Percentiles rank a stretch among this genome's conserved stretches.
Conservation (phyloP, 2,113 vertebrate genomes). For the Tinamus guttatus region DNA sequence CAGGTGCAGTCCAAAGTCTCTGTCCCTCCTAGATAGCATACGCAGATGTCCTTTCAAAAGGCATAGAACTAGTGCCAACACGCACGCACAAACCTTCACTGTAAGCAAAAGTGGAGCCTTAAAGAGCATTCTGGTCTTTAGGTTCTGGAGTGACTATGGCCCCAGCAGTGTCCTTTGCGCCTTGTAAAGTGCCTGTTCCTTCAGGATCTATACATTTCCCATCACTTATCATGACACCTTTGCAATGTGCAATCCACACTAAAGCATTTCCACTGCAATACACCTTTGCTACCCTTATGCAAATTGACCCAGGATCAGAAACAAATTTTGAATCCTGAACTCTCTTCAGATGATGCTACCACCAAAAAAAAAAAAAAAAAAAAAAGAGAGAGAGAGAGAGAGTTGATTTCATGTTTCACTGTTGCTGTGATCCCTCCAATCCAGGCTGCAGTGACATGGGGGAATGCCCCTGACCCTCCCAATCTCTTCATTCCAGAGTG, state of each 20-base stretch:
- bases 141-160: not conserved
- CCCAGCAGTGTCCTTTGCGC: accelerated
- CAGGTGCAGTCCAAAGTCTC: no score
- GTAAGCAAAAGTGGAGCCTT: accelerated
- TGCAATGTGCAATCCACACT: not conserved
- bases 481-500: not conserved
- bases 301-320: not conserved
- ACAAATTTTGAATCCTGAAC: not conserved
- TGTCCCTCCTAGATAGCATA: no score
- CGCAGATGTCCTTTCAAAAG: not conserved
- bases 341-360: not conserved
- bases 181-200: no score
- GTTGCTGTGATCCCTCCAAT: not conserved
- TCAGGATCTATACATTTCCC: not conserved
- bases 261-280: not conserved
- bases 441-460: not conserved
- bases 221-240: not conserved
- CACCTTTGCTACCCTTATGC: not conserved
- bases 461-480: not conserved
- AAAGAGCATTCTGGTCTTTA: not conserved
- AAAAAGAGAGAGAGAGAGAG: no score
- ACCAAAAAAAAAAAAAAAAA: not conserved
- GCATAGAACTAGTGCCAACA: not conserved
- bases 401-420: not conserved
- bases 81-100: not conserved